Percentiles rank a stretch among this genome's conserved stretches.
These are phyloP conservation scores for Drosophila vallismaia DNA, from an alignment of 2,888 invertebrate species.

Conservation along the genomic window DNA sequence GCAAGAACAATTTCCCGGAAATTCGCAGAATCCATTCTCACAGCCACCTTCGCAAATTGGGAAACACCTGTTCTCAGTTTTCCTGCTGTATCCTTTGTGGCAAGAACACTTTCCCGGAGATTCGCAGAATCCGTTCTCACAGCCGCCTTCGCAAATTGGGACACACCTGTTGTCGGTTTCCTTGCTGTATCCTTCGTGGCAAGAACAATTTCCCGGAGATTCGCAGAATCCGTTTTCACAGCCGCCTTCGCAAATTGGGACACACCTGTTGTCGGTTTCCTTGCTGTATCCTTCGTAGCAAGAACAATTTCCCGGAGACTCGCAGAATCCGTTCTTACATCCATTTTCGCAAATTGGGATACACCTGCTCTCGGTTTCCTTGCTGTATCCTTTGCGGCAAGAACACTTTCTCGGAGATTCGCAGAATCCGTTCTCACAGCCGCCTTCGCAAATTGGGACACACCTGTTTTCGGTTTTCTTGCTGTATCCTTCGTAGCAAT, in stretches of 20 bases:
- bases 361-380: conserved; percentile 1
- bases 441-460: not conserved
- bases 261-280: conserved; percentile 9
- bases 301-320: conserved; percentile 1
- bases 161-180: not conserved
- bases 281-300: conserved; percentile 6
- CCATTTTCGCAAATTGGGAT: not conserved
- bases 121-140: conserved; percentile 35
- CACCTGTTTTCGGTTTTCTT: not conserved
- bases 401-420: conserved; percentile 7
- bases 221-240: conserved; percentile 29
- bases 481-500: conserved; percentile 1
- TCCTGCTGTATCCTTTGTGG: conserved; percentile 14
- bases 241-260: conserved; percentile 6
- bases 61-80: not conserved
- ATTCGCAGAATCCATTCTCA: conserved; percentile 5
- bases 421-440: conserved; percentile 10
- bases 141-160: conserved; percentile 22
- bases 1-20: conserved; percentile 16
- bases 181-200: conserved; percentile 21
- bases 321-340: conserved; percentile 17
- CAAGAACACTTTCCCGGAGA: conserved; percentile 33
- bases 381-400: not conserved
- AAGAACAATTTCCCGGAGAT: conserved; percentile 17
- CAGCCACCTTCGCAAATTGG: conserved; percentile 1